These are phyloP conservation scores for Laspeyria flexula DNA, from an alignment of 2,888 invertebrate species.

Conservation along the genomic window DNA sequence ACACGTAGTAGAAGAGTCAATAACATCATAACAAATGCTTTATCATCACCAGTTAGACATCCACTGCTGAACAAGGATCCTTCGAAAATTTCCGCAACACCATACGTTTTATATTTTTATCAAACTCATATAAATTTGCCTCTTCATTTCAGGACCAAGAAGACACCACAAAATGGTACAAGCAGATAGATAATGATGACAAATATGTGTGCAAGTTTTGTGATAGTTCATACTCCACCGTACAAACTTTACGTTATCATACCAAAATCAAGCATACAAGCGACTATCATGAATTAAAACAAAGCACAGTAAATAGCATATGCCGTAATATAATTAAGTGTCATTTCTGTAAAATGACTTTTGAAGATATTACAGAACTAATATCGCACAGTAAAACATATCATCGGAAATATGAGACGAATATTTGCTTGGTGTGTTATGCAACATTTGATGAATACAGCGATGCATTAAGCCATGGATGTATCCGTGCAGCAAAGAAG, in stretches of 20 bases:
- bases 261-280: slow-evolving; percentile 22
- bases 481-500: slow-evolving; percentile 16
- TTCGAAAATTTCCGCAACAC: too few species aligned
- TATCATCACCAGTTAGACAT: too few species aligned
- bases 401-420: slow-evolving; percentile 11
- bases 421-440: slow-evolving; percentile 23
- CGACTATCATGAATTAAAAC: slow-evolving; percentile 10
- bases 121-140: not conserved
- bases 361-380: slow-evolving; percentile 10
- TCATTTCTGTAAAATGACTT: slow-evolving; percentile 24
- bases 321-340: too few species aligned
- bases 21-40: too few species aligned
- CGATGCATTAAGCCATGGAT: slow-evolving; percentile 16
- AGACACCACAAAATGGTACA: slow-evolving; percentile 20
- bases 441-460: slow-evolving; percentile 14
- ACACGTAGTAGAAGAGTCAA: too few species aligned
- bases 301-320: slow-evolving; percentile 15
- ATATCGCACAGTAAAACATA: slow-evolving; percentile 23
- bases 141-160: slow-evolving; percentile 18
- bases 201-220: slow-evolving; percentile 43
- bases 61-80: too few species aligned
- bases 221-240: slow-evolving; percentile 46
- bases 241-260: slow-evolving; percentile 33
- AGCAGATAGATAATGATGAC: slow-evolving; percentile 9
- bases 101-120: too few species aligned